phyloP scores from a whole-genome alignment of 1,140 invertebrate genomes.

The Temnothorax longispinosus region DNA sequence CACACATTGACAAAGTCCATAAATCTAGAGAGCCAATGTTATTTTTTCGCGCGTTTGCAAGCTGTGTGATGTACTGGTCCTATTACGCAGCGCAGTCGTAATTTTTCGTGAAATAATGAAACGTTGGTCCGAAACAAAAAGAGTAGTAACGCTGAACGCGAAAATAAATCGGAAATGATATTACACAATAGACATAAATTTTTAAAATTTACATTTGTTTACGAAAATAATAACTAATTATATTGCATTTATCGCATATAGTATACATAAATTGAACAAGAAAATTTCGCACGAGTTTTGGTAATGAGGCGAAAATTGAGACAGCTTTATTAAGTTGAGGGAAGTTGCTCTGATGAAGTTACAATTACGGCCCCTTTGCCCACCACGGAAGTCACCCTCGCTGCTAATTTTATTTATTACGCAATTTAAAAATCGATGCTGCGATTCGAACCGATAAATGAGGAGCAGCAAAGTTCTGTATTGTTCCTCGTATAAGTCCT shows the following conservation, averaged over 20 bases:
- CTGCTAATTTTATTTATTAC: conserved; percentile 85
- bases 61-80: conserved; percentile 57
- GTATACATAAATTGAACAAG: conserved; percentile 77
- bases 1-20: conserved; percentile 17
- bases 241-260: not conserved
- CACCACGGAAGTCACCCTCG: conserved; percentile 78
- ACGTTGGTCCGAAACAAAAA: conserved; percentile 57
- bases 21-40: conserved; percentile 61
- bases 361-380: conserved; percentile 75
- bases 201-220: conserved; percentile 27
- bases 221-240: not conserved
- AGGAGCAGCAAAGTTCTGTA: conserved; percentile 27
- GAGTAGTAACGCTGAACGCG: not conserved
- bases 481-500: not conserved
- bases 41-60: conserved; percentile 68
- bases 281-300: conserved; percentile 78
- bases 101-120: conserved; percentile 72
- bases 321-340: conserved; percentile 84
- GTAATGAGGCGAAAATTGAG: conserved; percentile 84
- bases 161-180: conserved; percentile 16
- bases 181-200: not conserved
- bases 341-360: conserved; percentile 83
- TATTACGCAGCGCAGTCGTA: conserved; percentile 66
- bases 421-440: conserved; percentile 84
- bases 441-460: conserved; percentile 78